These are phyloP conservation scores for Clarias gariepinus DNA, from an alignment of 2,113 vertebrate genomes.

Conservation along the genomic window DNA sequence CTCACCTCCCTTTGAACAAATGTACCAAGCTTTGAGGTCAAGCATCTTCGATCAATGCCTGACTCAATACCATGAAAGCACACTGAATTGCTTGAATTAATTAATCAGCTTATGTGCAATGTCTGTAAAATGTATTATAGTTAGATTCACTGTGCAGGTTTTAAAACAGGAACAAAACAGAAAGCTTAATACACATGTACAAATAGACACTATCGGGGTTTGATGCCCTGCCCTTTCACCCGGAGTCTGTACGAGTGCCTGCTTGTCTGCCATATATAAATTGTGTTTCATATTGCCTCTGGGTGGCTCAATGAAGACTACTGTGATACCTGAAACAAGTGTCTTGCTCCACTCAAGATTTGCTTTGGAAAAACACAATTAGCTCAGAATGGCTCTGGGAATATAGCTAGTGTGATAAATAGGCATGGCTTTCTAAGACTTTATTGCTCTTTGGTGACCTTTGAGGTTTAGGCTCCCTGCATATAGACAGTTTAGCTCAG, in stretches of 20 bases:
- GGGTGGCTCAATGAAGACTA: not conserved
- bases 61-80: no score
- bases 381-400: not conserved
- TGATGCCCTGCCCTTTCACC: not conserved
- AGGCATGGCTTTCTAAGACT: not conserved
- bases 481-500: not conserved
- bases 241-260: not conserved
- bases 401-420: not conserved
- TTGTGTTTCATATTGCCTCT: not conserved
- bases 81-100: no score
- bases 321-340: not conserved
- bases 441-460: conserved; percentile 4
- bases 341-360: not conserved
- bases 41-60: no score
- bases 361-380: conserved; percentile 1
- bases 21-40: no score
- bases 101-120: not conserved
- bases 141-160: not conserved
- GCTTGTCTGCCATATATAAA: not conserved
- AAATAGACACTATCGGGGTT: not conserved
- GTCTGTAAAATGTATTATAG: not conserved
- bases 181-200: not conserved
- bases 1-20: no score
- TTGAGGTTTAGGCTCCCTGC: not conserved
- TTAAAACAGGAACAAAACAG: not conserved